phyloP scores from a whole-genome alignment of 2,797 vertebrate species.

The Lagocephalus sceleratus region DNA sequence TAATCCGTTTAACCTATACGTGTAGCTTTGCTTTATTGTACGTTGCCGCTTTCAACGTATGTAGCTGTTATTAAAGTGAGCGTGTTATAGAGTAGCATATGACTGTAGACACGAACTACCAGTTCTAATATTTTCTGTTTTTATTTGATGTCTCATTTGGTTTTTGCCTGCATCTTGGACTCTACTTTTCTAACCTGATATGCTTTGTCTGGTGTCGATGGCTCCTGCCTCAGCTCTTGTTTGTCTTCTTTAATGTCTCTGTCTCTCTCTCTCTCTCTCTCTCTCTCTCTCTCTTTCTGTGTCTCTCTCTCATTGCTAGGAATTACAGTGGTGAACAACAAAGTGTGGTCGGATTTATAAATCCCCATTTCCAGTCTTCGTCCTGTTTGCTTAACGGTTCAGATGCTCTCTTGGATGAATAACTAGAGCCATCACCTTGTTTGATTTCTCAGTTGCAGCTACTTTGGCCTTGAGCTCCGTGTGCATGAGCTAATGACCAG shows the following conservation, averaged over 20 bases:
- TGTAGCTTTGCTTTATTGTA: no score
- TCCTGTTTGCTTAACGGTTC: constrained; percentile 18
- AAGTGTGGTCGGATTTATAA: constrained; percentile 16
- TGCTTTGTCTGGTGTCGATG: constrained; percentile 45
- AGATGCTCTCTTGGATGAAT: constrained; percentile 9
- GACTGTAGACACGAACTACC: neutral
- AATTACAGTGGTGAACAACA: constrained; percentile 17
- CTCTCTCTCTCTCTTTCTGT: no score
- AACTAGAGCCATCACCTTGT: constrained; percentile 7
- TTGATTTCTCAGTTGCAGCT: constrained; percentile 6
- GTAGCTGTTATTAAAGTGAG: neutral
- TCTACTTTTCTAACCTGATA: constrained; percentile 63
- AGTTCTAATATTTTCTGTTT: neutral
- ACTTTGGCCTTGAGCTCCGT: constrained; percentile 37
- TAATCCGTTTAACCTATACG: no score
- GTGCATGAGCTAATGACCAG: constrained; percentile 15
- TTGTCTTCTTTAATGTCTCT: constrained; percentile 27
- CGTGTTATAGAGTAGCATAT: neutral
- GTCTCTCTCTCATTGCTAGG: constrained; percentile 33
- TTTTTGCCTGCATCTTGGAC: constrained; percentile 43
- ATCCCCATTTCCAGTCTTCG: constrained; percentile 14
- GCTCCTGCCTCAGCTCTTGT: constrained; percentile 30
- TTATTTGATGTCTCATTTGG: constrained; percentile 23
- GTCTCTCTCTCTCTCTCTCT: neutral
- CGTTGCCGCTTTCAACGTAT: neutral